phyloP scores from a whole-genome alignment of 1,140 invertebrate genomes.

The Triops longicaudatus region DNA sequence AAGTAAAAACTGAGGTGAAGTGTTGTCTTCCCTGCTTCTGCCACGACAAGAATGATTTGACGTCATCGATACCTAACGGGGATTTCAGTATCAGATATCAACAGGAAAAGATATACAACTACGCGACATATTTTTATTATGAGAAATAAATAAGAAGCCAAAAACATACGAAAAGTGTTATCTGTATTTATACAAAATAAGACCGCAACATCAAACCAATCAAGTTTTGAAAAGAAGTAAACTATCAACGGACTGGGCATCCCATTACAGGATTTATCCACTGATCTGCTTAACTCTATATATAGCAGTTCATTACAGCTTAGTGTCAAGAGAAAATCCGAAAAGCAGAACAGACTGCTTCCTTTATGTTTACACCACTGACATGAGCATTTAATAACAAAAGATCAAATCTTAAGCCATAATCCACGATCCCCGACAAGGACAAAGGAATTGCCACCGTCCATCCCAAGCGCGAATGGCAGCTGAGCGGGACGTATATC shows the following conservation, averaged over 20 bases:
- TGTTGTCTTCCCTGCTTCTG: not conserved
- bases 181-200: constrained; percentile 8
- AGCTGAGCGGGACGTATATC: constrained; percentile 12
- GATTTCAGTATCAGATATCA: too few relatives aligned
- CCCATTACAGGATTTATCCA: too few relatives aligned
- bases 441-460: constrained; percentile 24
- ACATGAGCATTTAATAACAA: not conserved
- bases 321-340: not conserved
- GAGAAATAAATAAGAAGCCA: too few relatives aligned
- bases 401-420: not conserved
- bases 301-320: not conserved
- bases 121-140: too few relatives aligned
- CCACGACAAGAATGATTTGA: too few relatives aligned
- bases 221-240: not conserved
- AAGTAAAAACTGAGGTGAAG: not conserved
- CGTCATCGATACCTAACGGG: too few relatives aligned
- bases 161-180: not conserved
- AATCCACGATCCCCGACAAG: constrained; percentile 27
- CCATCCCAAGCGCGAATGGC: constrained; percentile 25
- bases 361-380: not conserved
- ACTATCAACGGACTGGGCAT: not conserved
- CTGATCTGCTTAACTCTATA: not conserved
- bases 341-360: not conserved
- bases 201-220: not conserved
- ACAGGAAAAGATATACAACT: too few relatives aligned